Percentiles rank a stretch among this genome's conserved stretches.
Conservation (phyloP, 2,888 invertebrate species). For the Rugalucina vietnamica region DNA sequence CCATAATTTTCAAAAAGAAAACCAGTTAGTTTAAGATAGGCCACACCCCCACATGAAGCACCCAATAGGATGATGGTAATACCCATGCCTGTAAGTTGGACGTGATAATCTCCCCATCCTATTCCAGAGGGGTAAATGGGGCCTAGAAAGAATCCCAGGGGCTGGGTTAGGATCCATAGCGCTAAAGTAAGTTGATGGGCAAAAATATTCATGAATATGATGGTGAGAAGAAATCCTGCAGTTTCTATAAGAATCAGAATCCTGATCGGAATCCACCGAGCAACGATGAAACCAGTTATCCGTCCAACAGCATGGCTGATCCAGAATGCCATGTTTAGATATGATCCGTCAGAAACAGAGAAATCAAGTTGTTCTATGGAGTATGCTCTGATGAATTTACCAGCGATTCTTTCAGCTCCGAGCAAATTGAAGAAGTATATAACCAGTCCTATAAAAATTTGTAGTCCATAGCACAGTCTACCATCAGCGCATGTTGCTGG, state of each 20-base stretch:
- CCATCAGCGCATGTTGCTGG: constrained; percentile 69
- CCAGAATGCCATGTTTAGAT: constrained; percentile 73
- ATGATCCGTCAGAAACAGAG: constrained; percentile 60
- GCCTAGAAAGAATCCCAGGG: constrained; percentile 67
- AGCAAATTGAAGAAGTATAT: constrained; percentile 66
- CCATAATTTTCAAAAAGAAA: constrained; percentile 69
- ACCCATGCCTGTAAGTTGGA: constrained; percentile 69
- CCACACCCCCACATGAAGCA: constrained; percentile 66
- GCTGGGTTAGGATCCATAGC: constrained; percentile 67
- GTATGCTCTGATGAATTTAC: constrained; percentile 70
- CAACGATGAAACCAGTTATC: constrained; percentile 58
- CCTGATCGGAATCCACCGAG: constrained; percentile 64
- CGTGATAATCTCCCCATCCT: constrained; percentile 70
- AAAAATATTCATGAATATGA: constrained; percentile 65
- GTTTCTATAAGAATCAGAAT: constrained; percentile 65
- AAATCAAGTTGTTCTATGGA: constrained; percentile 69
- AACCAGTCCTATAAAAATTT: constrained; percentile 63
- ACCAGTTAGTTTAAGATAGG: constrained; percentile 69
- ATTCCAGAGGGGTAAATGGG: constrained; percentile 71
- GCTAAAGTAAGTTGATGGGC: constrained; percentile 49
- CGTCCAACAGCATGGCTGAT: constrained; percentile 69
- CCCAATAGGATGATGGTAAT: constrained; percentile 67
- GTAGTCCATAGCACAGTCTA: constrained; percentile 58
- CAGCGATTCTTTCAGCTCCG: constrained; percentile 70
- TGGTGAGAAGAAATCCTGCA: constrained; percentile 45